These are phyloP conservation scores for Rotaria macrura DNA, from an alignment of 2,888 invertebrate genomes.

Conservation along the genomic window DNA sequence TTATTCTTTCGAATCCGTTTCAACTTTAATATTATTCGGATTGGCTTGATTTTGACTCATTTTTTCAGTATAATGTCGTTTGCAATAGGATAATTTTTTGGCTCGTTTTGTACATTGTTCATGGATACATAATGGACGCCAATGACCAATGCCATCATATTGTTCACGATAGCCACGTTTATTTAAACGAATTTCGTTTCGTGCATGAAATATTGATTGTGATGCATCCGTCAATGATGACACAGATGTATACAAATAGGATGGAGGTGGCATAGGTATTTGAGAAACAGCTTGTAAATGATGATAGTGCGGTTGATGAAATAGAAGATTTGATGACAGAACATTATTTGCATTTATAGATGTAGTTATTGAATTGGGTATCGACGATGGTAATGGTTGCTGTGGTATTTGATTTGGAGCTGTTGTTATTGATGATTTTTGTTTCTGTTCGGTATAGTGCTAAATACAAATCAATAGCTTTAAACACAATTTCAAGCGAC, in stretches of 20 bases:
- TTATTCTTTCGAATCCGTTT: neutral
- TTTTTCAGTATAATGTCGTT: neutral
- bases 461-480: neutral
- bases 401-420: neutral
- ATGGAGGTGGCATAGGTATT: neutral
- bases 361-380: neutral
- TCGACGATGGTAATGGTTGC: neutral
- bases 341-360: neutral
- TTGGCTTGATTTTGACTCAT: neutral
- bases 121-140: neutral
- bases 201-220: neutral
- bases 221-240: neutral
- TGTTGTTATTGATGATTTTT: neutral
- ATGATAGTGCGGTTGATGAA: neutral
- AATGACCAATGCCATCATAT: constrained; percentile 1
- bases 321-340: neutral
- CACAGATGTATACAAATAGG: neutral
- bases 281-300: neutral
- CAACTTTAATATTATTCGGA: neutral
- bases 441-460: constrained; percentile 4
- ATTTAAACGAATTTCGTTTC: constrained; percentile 4
- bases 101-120: neutral
- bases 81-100: neutral
- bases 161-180: neutral
- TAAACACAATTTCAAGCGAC: too few species aligned